A percentile compares a stretch with the other conserved stretches of the same genome.
These are phyloP conservation scores for Drosophila nikananu DNA, from an alignment of 1,140 invertebrate genomes.

Conservation along the genomic window DNA sequence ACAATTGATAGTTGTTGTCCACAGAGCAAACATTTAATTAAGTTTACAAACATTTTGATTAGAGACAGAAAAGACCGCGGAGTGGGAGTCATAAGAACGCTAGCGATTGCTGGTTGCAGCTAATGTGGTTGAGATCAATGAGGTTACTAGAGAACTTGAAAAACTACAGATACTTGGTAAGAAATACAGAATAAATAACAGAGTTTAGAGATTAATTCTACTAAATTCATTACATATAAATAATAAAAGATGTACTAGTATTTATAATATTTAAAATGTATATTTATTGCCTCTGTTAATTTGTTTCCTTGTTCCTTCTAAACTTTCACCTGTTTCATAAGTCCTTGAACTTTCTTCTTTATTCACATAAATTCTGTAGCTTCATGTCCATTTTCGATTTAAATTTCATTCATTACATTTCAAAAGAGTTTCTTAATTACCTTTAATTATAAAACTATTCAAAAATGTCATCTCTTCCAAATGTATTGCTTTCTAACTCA, in stretches of 20 bases:
- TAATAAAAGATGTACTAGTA: accelerated
- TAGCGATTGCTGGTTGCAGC: not conserved
- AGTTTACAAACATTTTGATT: constrained; percentile 60
- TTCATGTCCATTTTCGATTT: not conserved
- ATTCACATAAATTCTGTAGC: not conserved
- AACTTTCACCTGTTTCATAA: not conserved
- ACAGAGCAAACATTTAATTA: constrained; percentile 58
- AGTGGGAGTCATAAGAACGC: not conserved
- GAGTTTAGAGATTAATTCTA: not conserved
- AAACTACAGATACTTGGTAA: not conserved
- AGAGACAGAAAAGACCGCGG: constrained; percentile 12
- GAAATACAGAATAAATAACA: not conserved
- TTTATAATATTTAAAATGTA: not conserved
- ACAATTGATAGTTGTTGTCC: constrained; percentile 45
- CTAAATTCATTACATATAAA: not conserved
- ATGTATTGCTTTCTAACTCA: not conserved
- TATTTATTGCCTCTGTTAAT: not conserved
- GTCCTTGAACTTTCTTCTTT: not conserved
- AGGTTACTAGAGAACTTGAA: not conserved
- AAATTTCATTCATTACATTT: not conserved
- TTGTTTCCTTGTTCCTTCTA: not conserved
- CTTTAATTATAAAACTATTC: not conserved
- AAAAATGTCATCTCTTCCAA: not conserved
- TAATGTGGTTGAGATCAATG: not conserved
- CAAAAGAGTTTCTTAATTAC: not conserved